Percentiles rank a stretch among this genome's conserved stretches.
Evolutionary conservation across 2,113 vertebrate species (phyloP).

Genomic region (Myodes glareolus): DNA sequence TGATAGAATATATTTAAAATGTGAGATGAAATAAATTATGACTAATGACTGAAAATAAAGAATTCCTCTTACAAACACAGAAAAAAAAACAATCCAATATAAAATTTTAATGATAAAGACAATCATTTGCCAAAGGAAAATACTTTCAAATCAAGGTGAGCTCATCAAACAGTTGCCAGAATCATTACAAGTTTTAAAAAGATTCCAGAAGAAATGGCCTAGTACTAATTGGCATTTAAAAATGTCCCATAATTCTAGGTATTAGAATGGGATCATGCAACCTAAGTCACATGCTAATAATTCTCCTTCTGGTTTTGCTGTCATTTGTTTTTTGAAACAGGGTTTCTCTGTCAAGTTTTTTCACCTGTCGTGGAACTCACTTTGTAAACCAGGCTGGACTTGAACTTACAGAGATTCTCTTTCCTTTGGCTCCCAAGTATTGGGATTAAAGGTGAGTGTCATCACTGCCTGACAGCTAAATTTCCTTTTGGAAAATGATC

Average conservation of each 20-base stretch:
- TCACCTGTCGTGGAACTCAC: too few relatives aligned
- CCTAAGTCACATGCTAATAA: too few relatives aligned
- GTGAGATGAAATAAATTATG: background rate
- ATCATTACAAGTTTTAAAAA: background rate
- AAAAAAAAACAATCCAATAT: background rate
- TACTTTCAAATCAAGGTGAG: background rate
- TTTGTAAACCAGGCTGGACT: too few relatives aligned
- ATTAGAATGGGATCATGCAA: too few relatives aligned
- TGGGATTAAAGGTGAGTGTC: too few relatives aligned
- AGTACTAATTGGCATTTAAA: background rate
- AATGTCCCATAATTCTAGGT: background rate
- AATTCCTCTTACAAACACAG: background rate
- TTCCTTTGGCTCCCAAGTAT: too few relatives aligned
- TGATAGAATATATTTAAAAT: background rate
- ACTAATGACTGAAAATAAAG: background rate
- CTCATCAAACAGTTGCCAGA: background rate
- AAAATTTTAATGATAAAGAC: background rate
- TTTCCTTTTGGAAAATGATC: background rate
- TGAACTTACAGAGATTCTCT: too few relatives aligned
- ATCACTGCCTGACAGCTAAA: too few relatives aligned
- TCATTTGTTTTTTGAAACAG: too few relatives aligned
- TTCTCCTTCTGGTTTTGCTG: background rate
- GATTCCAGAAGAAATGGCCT: background rate
- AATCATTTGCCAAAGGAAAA: background rate
- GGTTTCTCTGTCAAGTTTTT: too few relatives aligned